A percentile compares a stretch with the other conserved stretches of the same genome.
phyloP scores from a whole-genome alignment of 2,888 invertebrate species.

The Orthosia incerta region DNA sequence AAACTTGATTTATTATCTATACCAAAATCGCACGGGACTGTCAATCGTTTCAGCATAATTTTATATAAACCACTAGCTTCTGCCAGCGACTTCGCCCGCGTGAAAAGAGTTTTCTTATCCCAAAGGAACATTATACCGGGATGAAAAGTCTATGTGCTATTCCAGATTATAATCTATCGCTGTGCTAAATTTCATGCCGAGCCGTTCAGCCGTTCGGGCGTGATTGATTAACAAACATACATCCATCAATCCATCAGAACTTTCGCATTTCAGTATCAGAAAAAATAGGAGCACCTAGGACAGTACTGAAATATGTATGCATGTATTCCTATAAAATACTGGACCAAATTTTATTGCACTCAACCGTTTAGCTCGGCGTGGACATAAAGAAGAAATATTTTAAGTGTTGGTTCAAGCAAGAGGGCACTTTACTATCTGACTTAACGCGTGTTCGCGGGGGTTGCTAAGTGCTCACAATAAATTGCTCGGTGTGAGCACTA shows the following conservation, averaged over 20 bases:
- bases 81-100: no score
- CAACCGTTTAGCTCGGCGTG: constrained; percentile 49
- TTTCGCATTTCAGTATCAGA: no score
- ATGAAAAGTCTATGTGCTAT: no score
- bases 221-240: no score
- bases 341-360: constrained; percentile 41
- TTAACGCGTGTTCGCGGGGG: constrained; percentile 77
- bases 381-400: constrained; percentile 66
- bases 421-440: constrained; percentile 76
- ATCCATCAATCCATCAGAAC: no score
- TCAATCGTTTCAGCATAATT: constrained; percentile 20
- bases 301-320: not conserved
- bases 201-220: no score
- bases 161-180: no score
- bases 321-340: constrained; percentile 10
- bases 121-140: no score
- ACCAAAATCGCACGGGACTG: constrained; percentile 9
- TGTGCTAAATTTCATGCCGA: no score
- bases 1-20: constrained; percentile 24
- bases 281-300: no score
- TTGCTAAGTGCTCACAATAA: constrained; percentile 86
- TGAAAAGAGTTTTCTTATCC: no score
- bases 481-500: constrained; percentile 77
- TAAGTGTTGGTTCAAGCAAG: constrained; percentile 72
- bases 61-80: not conserved